These are phyloP conservation scores for Melanophora roralis DNA, from an alignment of 2,888 invertebrate genomes.

Conservation along the genomic window DNA sequence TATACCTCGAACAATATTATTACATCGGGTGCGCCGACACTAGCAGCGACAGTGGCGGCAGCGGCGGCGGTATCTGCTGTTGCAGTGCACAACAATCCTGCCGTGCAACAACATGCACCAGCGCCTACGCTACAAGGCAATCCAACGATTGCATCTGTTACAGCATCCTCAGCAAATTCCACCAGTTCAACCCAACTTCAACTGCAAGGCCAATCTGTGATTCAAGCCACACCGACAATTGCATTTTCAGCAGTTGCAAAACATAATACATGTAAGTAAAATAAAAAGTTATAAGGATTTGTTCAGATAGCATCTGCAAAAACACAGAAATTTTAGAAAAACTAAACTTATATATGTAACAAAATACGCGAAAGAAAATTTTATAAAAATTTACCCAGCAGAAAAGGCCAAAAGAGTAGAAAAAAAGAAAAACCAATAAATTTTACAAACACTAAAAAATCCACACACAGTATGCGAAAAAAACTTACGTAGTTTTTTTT, in stretches of 20 bases:
- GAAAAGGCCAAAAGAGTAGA: too few species aligned
- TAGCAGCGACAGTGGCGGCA: conserved; percentile 65
- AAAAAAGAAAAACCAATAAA: too few species aligned
- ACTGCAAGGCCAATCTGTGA: conserved; percentile 77
- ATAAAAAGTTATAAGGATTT: too few species aligned
- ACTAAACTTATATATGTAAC: too few species aligned
- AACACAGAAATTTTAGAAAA: too few species aligned
- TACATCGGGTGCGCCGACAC: conserved; percentile 61
- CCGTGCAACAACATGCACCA: conserved; percentile 73
- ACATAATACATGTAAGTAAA: conserved; percentile 78
- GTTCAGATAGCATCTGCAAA: too few species aligned
- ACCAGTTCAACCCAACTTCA: conserved; percentile 66
- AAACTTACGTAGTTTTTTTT: too few species aligned
- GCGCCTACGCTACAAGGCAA: conserved; percentile 70
- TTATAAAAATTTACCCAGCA: too few species aligned
- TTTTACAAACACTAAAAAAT: too few species aligned
- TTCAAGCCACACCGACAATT: conserved; percentile 77
- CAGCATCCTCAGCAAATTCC: conserved; percentile 62
- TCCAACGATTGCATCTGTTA: conserved; percentile 54
- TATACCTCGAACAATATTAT: conserved; percentile 61
- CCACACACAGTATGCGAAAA: too few species aligned
- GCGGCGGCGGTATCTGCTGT: conserved; percentile 57
- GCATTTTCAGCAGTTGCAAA: conserved; percentile 83
- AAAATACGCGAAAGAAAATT: too few species aligned
- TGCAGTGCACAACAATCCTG: conserved; percentile 67